Conservation (phyloP, 2,888 invertebrate genomes). For the Synergus japonicus region DNA sequence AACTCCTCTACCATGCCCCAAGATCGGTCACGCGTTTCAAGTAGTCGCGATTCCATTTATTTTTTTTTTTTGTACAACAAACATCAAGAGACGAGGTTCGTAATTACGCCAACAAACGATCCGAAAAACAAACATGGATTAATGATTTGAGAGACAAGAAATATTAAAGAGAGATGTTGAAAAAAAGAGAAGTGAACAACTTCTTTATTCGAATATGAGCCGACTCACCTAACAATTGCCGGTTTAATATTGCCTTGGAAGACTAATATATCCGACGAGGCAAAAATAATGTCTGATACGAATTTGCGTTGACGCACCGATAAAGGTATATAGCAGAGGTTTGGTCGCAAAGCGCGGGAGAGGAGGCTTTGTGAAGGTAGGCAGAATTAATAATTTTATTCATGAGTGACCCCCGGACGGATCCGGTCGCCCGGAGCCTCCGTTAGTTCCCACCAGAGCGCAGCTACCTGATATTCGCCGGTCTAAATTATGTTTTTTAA, state of each 20-base stretch:
- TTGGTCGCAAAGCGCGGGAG: constrained; percentile 50
- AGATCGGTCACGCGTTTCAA: constrained; percentile 36
- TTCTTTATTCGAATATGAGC: neutral
- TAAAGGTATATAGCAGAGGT: constrained; percentile 21
- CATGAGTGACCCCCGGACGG: constrained; percentile 73
- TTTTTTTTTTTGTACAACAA: constrained; percentile 31
- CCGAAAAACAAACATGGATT: constrained; percentile 35
- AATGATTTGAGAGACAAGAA: constrained; percentile 10
- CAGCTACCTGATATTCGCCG: constrained; percentile 75
- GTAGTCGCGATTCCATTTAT: constrained; percentile 34
- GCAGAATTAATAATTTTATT: constrained; percentile 76
- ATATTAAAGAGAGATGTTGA: neutral
- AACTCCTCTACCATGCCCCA: constrained; percentile 49
- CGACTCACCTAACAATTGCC: constrained; percentile 4
- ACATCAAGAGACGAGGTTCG: neutral
- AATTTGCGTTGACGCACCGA: constrained; percentile 33
- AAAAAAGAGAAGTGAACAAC: neutral
- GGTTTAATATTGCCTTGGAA: neutral
- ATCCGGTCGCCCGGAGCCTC: constrained; percentile 57
- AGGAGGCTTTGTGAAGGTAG: constrained; percentile 53
- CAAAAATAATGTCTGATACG: neutral
- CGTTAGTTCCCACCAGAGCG: constrained; percentile 72
- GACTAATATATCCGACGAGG: neutral
- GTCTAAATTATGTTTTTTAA: constrained; percentile 78
- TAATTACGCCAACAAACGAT: constrained; percentile 19